These are phyloP conservation scores for Anoplophora glabripennis DNA, from an alignment of 1,140 invertebrate genomes.

Conservation along the genomic window DNA sequence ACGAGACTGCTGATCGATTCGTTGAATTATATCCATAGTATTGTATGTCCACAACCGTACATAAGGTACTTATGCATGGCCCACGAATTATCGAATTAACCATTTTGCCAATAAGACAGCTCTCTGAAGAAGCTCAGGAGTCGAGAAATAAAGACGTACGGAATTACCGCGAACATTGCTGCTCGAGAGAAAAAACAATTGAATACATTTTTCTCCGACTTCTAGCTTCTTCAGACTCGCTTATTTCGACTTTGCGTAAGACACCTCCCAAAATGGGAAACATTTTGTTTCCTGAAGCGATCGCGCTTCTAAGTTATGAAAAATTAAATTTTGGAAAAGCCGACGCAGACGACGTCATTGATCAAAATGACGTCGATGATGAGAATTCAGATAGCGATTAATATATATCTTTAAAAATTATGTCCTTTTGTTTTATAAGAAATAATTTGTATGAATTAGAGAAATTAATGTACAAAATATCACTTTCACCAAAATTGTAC, in stretches of 20 bases:
- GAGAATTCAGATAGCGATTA: too few species aligned
- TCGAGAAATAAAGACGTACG: conserved; percentile 9
- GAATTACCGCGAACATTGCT: too few species aligned
- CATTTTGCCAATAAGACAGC: conserved; percentile 6
- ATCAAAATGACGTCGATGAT: too few species aligned
- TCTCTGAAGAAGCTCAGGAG: conserved; percentile 14
- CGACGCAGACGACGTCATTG: too few species aligned
- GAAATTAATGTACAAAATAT: too few species aligned
- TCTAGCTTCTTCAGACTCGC: conserved; percentile 6
- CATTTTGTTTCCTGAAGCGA: conserved; percentile 7
- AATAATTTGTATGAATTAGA: too few species aligned
- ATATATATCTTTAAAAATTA: too few species aligned
- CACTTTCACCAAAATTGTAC: too few species aligned
- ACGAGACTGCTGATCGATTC: conserved; percentile 8
- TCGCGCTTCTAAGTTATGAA: too few species aligned
- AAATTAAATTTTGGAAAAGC: too few species aligned
- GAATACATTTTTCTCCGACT: conserved; percentile 7
- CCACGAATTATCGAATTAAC: conserved; percentile 7
- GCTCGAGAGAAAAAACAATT: too few species aligned
- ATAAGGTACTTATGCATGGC: conserved; percentile 15
- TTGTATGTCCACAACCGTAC: conserved; percentile 11
- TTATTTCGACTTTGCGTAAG: conserved; percentile 5
- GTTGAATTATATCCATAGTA: conserved; percentile 7
- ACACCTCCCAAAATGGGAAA: conserved; percentile 1
- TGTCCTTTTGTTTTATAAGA: too few species aligned